A percentile compares a stretch with the other conserved stretches of the same genome.
phyloP scores from a whole-genome alignment of 2,888 invertebrate genomes.

The Acronicta psi region DNA sequence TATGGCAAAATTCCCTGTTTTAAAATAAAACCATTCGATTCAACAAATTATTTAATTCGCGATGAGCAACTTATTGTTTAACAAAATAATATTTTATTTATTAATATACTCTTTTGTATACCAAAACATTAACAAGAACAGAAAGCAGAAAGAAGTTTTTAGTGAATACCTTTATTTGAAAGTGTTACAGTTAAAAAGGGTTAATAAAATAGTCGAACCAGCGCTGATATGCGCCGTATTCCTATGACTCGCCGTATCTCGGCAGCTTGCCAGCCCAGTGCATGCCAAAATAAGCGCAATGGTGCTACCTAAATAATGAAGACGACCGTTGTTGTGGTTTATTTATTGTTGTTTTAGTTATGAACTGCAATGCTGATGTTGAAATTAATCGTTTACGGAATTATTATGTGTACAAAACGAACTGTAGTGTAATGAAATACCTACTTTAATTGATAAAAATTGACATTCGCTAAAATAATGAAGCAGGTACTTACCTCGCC shows the following conservation, averaged over 20 bases:
- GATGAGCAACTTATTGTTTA: no score
- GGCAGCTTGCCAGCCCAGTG: slow-evolving; percentile 47
- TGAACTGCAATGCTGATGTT: neutral
- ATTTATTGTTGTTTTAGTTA: neutral
- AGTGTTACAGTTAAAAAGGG: slow-evolving; percentile 21
- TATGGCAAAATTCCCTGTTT: no score
- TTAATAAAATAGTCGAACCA: slow-evolving; percentile 37
- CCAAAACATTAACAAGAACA: no score
- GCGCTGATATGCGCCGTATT: slow-evolving; percentile 51
- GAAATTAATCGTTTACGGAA: neutral
- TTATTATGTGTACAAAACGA: neutral
- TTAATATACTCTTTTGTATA: no score
- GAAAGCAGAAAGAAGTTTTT: no score
- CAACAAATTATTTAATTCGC: no score
- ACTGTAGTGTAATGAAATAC: no score
- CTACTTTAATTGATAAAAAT: no score
- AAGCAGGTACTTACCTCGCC: no score
- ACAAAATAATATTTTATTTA: no score
- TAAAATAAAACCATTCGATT: no score
- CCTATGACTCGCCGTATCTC: slow-evolving; percentile 36
- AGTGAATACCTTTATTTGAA: slow-evolving; percentile 17
- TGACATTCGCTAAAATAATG: no score
- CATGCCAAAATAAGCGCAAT: slow-evolving; percentile 51
- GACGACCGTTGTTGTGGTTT: slow-evolving; percentile 23
- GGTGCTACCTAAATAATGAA: slow-evolving; percentile 44